These are phyloP conservation scores for Chironomus riparius DNA, from an alignment of 2,888 invertebrate genomes.

Conservation along the genomic window DNA sequence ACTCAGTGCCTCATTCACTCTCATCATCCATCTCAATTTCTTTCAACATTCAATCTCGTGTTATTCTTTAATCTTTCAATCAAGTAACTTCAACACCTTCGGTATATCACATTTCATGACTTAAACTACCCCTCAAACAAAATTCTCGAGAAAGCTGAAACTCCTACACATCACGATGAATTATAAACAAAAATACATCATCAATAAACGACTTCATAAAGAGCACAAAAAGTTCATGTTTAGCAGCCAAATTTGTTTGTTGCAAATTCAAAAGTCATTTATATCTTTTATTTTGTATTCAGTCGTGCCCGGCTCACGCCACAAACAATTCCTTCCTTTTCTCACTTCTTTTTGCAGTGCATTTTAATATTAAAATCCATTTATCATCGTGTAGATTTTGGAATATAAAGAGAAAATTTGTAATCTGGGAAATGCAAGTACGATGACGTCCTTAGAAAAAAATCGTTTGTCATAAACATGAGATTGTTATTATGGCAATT, in stretches of 20 bases:
- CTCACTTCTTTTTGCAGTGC: background rate
- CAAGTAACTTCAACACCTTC: too few relatives aligned
- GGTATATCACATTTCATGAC: background rate
- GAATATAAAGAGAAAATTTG: too few relatives aligned
- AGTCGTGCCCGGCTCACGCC: conserved; percentile 7
- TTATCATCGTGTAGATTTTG: conserved; percentile 7
- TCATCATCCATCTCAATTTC: background rate
- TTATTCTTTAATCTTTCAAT: background rate
- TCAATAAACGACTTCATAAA: too few relatives aligned
- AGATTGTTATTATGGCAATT: background rate
- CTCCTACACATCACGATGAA: too few relatives aligned
- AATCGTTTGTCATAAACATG: conserved; percentile 22
- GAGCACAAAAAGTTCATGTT: too few relatives aligned
- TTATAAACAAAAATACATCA: too few relatives aligned
- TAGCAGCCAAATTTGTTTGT: background rate
- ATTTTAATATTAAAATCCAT: conserved; percentile 19
- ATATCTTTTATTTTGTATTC: background rate
- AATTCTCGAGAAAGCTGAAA: too few relatives aligned
- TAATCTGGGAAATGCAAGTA: conserved; percentile 7
- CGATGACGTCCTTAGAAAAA: conserved; percentile 25
- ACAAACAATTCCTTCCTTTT: conserved; percentile 8
- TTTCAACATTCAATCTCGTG: conserved; percentile 3
- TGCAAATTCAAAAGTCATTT: background rate
- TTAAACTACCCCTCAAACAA: background rate
- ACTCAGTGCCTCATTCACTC: too few relatives aligned